Evolutionary conservation across 1,140 invertebrate genomes (phyloP).

Genomic region (Cardiocondyla obscurior): DNA sequence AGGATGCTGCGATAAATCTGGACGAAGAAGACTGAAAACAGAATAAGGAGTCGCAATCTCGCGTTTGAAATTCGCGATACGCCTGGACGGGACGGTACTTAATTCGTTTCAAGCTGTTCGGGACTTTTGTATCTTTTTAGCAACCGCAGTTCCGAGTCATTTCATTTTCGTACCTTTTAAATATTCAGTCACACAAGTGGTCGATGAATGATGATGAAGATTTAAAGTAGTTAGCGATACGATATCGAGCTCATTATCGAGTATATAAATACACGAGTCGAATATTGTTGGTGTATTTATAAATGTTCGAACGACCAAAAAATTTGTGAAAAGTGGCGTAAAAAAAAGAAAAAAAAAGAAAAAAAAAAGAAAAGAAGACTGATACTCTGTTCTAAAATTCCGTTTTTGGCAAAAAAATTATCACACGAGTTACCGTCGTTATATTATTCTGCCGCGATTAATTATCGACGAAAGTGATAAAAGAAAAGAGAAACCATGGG

Average conservation of each 20-base stretch:
- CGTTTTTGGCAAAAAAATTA: neutral
- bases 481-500: neutral
- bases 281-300: neutral
- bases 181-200: neutral
- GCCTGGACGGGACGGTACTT: neutral
- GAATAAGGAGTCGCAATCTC: too few relatives aligned
- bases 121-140: neutral
- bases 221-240: conserved; percentile 17
- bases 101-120: neutral
- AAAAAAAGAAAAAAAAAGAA: neutral
- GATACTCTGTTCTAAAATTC: neutral
- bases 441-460: neutral
- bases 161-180: neutral
- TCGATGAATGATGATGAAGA: conserved; percentile 14
- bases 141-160: neutral
- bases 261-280: neutral
- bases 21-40: neutral
- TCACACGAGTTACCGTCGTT: neutral
- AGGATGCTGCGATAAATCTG: neutral
- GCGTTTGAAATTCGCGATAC: neutral
- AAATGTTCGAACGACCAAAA: neutral
- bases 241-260: conserved; percentile 20
- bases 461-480: neutral
- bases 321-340: too few relatives aligned
- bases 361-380: neutral